These are phyloP conservation scores for Eilema depressum DNA, from an alignment of 2,888 invertebrate genomes.

Conservation along the genomic window DNA sequence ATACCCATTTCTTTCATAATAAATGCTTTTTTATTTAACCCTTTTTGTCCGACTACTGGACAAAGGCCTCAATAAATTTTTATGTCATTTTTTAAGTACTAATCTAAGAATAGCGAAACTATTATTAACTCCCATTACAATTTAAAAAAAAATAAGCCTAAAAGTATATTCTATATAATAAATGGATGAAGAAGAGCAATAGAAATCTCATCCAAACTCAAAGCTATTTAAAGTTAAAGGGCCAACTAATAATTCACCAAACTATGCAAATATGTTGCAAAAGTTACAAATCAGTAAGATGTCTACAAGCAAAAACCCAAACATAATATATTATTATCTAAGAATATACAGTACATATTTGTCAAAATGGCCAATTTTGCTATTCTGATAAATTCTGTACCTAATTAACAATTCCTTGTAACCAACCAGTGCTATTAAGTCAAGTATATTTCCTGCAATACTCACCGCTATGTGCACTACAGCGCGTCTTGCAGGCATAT, in stretches of 20 bases:
- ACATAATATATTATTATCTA: not conserved
- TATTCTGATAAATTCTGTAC: no score
- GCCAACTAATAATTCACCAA: not conserved
- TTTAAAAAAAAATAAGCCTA: no score
- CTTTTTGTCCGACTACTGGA: no score
- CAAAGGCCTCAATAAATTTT: no score
- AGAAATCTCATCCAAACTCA: not conserved
- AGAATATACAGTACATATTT: not conserved
- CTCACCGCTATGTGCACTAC: conserved; percentile 92
- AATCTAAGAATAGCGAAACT: no score
- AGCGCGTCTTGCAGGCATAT: conserved; percentile 93
- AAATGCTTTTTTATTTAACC: no score
- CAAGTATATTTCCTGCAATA: conserved; percentile 21
- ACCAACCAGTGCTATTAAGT: not conserved
- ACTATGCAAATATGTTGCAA: not conserved
- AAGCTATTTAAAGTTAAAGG: not conserved
- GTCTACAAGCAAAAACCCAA: conserved; percentile 1
- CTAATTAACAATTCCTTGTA: not conserved
- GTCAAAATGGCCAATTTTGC: not conserved
- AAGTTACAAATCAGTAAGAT: not conserved
- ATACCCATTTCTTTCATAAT: no score
- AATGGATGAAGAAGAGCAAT: no score
- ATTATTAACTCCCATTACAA: no score
- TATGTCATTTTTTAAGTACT: no score
- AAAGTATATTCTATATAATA: no score